Conservation (phyloP, 2,113 vertebrate species). For the Phoenicopterus ruber region DNA sequence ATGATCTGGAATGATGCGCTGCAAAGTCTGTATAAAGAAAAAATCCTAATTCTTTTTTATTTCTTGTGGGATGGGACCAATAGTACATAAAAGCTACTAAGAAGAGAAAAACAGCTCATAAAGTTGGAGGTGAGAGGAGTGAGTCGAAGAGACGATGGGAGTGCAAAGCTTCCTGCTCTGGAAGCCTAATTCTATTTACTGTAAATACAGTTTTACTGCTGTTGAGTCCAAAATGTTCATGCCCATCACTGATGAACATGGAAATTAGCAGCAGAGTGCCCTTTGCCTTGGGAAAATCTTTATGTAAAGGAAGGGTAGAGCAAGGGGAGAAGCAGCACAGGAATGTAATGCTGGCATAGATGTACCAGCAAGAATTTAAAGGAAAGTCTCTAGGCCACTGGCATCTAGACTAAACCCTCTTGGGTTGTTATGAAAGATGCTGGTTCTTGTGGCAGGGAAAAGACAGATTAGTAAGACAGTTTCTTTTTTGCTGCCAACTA, state of each 20-base stretch:
- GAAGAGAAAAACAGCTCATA: neutral
- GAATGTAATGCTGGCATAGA: neutral
- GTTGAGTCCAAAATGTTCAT: neutral
- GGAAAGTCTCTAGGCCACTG: neutral
- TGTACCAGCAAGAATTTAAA: neutral
- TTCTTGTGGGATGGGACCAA: neutral
- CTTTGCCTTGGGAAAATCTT: neutral
- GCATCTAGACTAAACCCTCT: neutral
- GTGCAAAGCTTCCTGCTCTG: neutral
- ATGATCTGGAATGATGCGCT: neutral
- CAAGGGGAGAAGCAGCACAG: neutral
- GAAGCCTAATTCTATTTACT: neutral
- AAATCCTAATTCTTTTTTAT: neutral
- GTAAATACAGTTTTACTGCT: neutral
- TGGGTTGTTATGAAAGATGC: neutral
- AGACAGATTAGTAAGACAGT: neutral
- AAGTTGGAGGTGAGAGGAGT: neutral
- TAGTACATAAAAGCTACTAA: neutral
- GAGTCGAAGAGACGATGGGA: neutral
- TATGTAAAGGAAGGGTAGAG: neutral
- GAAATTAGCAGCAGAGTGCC: neutral
- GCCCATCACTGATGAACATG: neutral
- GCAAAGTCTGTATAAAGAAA: neutral
- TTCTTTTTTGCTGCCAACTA: neutral
- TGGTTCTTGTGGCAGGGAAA: neutral